Percentiles rank a stretch among this genome's conserved stretches.
Evolutionary conservation across 64 coral and sea anemone species (phyloP).

Genomic region (Pocillopora verrucosa): DNA sequence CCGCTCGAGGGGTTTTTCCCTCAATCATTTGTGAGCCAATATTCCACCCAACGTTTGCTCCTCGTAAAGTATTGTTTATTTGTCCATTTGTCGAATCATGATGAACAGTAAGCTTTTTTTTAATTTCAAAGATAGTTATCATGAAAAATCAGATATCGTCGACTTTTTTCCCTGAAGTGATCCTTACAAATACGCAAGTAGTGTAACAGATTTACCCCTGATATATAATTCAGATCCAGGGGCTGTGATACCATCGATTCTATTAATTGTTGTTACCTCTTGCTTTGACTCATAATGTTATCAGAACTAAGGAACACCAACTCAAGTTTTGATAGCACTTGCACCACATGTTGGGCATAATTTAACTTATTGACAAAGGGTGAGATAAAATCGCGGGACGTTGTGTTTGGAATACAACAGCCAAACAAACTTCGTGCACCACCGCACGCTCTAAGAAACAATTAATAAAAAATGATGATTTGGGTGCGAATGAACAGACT

Average conservation of each 20-base stretch:
- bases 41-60: background rate
- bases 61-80: slow-evolving; percentile 1
- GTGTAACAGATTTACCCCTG: background rate
- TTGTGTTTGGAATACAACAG: too few relatives aligned
- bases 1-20: background rate
- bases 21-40: background rate
- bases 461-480: too few relatives aligned
- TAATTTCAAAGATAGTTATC: slow-evolving; percentile 16
- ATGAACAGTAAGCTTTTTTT: background rate
- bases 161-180: slow-evolving; percentile 7
- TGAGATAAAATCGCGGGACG: too few relatives aligned
- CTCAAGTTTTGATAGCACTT: background rate
- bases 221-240: background rate
- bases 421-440: too few relatives aligned
- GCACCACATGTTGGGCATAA: background rate
- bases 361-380: too few relatives aligned
- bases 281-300: background rate
- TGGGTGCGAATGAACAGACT: too few relatives aligned
- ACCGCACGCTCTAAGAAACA: too few relatives aligned
- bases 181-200: slow-evolving; percentile 13
- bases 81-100: slow-evolving; percentile 9
- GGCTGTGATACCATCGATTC: background rate
- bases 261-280: background rate
- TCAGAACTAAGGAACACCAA: background rate
- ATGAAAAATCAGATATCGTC: background rate